Evolutionary conservation across 2,888 invertebrate species (phyloP).

Genomic region (Endotricha flammealis): DNA sequence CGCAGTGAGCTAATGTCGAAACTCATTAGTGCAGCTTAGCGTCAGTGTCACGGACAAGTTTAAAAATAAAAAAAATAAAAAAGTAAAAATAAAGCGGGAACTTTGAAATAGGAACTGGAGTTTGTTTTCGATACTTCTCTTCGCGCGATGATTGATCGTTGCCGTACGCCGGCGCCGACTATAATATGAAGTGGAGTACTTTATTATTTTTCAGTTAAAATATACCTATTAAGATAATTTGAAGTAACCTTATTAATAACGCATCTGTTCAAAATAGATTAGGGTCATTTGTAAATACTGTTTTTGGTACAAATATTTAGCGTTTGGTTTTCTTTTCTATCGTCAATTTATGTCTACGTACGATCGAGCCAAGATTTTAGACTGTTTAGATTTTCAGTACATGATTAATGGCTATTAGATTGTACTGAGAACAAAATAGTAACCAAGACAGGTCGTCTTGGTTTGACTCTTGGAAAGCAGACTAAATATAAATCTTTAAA

Average conservation of each 20-base stretch:
- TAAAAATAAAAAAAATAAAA: constrained; percentile 57
- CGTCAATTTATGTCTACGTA: too few relatives aligned
- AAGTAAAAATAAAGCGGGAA: constrained; percentile 43
- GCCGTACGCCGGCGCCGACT: constrained; percentile 26
- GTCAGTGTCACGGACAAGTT: constrained; percentile 74
- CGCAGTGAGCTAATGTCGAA: constrained; percentile 68
- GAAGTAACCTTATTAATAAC: constrained; percentile 15
- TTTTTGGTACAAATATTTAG: too few relatives aligned
- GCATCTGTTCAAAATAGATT: neutral
- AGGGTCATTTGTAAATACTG: neutral
- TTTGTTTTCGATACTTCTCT: constrained; percentile 51
- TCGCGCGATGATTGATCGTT: constrained; percentile 56
- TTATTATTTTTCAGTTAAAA: constrained; percentile 18
- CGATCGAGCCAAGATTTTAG: too few relatives aligned
- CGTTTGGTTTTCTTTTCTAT: too few relatives aligned
- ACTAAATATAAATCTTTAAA: too few relatives aligned
- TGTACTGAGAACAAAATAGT: too few relatives aligned
- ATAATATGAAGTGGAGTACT: constrained; percentile 31
- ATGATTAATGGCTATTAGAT: too few relatives aligned
- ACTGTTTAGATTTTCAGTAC: too few relatives aligned
- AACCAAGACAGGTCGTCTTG: too few relatives aligned
- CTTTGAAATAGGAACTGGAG: constrained; percentile 63
- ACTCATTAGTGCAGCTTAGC: constrained; percentile 72
- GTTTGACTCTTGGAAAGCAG: too few relatives aligned
- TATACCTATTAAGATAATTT: constrained; percentile 15